Evolutionary conservation across 2,888 invertebrate genomes (phyloP).

Genomic region (Atethmia centrago): DNA sequence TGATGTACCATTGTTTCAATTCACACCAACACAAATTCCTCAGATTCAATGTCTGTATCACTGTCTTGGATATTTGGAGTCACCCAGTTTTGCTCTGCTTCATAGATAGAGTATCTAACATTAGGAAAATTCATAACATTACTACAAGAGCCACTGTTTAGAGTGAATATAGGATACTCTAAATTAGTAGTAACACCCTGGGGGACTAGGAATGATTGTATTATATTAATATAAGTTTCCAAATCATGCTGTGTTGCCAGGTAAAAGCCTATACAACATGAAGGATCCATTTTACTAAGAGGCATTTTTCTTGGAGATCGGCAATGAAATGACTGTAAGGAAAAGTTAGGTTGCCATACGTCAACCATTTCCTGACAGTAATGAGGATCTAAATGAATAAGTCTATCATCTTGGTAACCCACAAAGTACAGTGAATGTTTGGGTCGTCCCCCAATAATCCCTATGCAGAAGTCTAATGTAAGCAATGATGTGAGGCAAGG

Average conservation of each 20-base stretch:
- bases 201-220: slow-evolving; percentile 90
- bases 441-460: slow-evolving; percentile 97
- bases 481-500: slow-evolving; percentile 95
- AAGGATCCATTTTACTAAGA: slow-evolving; percentile 97
- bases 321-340: slow-evolving; percentile 95
- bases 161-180: slow-evolving; percentile 96
- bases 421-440: slow-evolving; percentile 98
- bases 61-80: slow-evolving; percentile 88
- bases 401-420: slow-evolving; percentile 97
- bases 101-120: slow-evolving; percentile 89
- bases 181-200: slow-evolving; percentile 86
- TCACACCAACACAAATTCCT: slow-evolving; percentile 93
- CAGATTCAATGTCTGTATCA: slow-evolving; percentile 93
- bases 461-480: slow-evolving; percentile 95
- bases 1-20: slow-evolving; percentile 40
- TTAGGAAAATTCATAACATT: slow-evolving; percentile 91
- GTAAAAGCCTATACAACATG: slow-evolving; percentile 97
- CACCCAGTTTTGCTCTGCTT: slow-evolving; percentile 89
- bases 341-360: slow-evolving; percentile 94
- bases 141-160: slow-evolving; percentile 93
- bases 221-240: slow-evolving; percentile 93
- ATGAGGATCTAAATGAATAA: slow-evolving; percentile 98
- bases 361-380: slow-evolving; percentile 98
- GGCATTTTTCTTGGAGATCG: slow-evolving; percentile 96
- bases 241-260: slow-evolving; percentile 94